Evolutionary conservation across 2,797 vertebrate genomes (phyloP).

Genomic region (Neomorphus geoffroyi): DNA sequence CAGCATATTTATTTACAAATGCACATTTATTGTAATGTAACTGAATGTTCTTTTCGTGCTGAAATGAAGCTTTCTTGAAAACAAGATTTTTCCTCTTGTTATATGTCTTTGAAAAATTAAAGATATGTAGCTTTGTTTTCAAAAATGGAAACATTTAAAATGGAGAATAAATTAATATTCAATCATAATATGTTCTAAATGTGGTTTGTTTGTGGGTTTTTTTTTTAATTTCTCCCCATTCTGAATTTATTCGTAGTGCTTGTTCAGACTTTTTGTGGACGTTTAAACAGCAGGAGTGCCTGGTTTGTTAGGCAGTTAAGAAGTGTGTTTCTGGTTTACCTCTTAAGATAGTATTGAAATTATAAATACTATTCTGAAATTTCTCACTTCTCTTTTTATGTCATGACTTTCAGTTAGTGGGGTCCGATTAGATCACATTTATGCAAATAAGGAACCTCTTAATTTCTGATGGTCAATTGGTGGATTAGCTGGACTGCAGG

Average conservation of each 20-base stretch:
- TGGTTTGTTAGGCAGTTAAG: neutral
- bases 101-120: neutral
- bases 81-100: neutral
- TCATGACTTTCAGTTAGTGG: neutral
- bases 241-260: neutral
- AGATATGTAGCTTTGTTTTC: neutral
- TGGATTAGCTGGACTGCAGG: neutral
- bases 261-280: neutral
- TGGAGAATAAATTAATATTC: neutral
- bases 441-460: neutral
- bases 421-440: neutral
- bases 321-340: neutral
- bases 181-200: neutral
- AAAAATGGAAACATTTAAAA: neutral
- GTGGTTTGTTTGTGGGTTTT: too few species aligned
- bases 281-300: neutral
- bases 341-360: neutral
- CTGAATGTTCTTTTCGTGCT: neutral
- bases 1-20: neutral
- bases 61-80: neutral
- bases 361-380: neutral
- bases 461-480: neutral
- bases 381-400: constrained; percentile 4
- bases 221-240: neutral
- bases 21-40: neutral